A percentile compares a stretch with the other conserved stretches of the same genome.
Conservation (phyloP, 2,888 invertebrate species). For the Uropetala carovei region DNA sequence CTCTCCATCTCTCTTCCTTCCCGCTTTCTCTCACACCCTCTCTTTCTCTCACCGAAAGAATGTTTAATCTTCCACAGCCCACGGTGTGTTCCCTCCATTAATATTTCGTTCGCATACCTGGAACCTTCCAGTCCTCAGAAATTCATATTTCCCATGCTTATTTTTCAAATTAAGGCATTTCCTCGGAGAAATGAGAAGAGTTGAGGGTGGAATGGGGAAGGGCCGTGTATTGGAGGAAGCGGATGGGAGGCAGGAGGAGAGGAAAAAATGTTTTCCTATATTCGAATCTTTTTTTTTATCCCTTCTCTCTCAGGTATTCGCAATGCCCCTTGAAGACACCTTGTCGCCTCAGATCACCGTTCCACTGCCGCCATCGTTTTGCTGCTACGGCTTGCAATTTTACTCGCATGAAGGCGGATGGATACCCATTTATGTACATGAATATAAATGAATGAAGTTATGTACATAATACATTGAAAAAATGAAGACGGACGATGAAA, state of each 20-base stretch:
- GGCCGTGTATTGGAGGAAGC: not conserved
- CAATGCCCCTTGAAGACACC: not conserved
- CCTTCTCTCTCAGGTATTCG: not conserved
- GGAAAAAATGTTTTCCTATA: not conserved
- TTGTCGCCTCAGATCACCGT: not conserved
- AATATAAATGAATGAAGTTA: no score
- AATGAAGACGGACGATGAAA: no score
- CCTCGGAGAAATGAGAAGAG: conserved; percentile 22
- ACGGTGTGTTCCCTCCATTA: not conserved
- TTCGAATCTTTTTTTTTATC: conserved; percentile 1
- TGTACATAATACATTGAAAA: no score
- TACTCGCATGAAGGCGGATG: not conserved
- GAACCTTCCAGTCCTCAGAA: conserved; percentile 35
- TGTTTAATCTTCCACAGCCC: not conserved
- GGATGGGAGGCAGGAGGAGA: not conserved
- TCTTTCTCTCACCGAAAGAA: not conserved
- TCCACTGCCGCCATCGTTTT: not conserved
- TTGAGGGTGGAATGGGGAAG: not conserved
- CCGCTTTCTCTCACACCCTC: not conserved
- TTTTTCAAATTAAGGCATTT: conserved; percentile 52
- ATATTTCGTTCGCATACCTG: conserved; percentile 51
- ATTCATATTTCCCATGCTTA: conserved; percentile 46
- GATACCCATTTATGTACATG: no score
- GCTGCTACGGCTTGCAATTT: not conserved
- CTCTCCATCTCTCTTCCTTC: not conserved